Conservation (phyloP, 2,888 invertebrate genomes). For the Pristionchus mayeri region DNA sequence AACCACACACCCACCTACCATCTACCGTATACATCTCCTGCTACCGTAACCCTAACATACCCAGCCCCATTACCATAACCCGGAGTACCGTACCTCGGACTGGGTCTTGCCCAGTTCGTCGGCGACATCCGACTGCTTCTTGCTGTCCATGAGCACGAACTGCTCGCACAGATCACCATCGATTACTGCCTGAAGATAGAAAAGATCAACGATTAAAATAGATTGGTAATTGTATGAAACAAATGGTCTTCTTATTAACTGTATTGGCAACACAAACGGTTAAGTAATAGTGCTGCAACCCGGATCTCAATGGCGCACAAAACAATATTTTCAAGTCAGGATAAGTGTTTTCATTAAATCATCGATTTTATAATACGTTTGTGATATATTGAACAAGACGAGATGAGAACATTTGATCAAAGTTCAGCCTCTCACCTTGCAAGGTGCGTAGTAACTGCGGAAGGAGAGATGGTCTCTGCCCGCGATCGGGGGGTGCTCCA, state of each 20-base stretch:
- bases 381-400: too few relatives aligned
- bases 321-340: too few relatives aligned
- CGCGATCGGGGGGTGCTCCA: slow-evolving; percentile 94
- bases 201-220: not conserved
- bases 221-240: not conserved
- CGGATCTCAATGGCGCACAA: not conserved
- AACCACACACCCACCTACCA: too few relatives aligned
- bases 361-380: too few relatives aligned
- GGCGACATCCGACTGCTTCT: slow-evolving; percentile 94
- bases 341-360: too few relatives aligned
- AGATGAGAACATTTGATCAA: not conserved
- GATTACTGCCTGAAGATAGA: slow-evolving; percentile 88
- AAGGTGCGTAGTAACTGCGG: slow-evolving; percentile 96
- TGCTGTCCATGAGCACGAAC: slow-evolving; percentile 93
- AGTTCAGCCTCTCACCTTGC: slow-evolving; percentile 82
- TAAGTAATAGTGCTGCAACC: not conserved
- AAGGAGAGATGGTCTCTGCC: slow-evolving; percentile 97
- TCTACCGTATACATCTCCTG: not conserved
- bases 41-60: not conserved
- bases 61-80: not conserved
- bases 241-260: not conserved
- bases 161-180: slow-evolving; percentile 99
- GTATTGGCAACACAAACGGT: not conserved
- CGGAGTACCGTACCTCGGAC: slow-evolving; percentile 84
- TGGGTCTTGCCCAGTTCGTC: slow-evolving; percentile 94